phyloP scores from a whole-genome alignment of 64 coral and sea anemone genomes.

The Actinia equina region DNA sequence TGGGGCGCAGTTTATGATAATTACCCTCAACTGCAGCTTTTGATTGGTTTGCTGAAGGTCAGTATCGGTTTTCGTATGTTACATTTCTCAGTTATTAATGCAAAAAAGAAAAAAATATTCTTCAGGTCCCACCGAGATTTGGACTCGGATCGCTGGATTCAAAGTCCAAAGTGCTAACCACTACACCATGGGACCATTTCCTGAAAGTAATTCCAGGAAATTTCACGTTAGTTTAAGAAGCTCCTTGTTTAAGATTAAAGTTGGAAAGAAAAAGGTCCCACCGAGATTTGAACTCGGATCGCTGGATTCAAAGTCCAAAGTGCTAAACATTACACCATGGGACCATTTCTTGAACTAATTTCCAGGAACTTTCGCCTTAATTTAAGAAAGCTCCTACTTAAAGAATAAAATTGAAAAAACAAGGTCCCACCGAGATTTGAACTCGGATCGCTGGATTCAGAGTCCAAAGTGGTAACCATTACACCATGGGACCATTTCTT shows the following conservation, averaged over 20 bases:
- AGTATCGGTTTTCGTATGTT: not conserved
- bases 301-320: constrained; percentile 22
- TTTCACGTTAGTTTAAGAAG: not conserved
- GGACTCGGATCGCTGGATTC: constrained; percentile 7
- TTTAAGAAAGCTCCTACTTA: not conserved
- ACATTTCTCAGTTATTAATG: not conserved
- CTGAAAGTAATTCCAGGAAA: not conserved
- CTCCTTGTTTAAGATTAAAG: not conserved
- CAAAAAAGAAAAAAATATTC: not conserved
- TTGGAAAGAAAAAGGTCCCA: not conserved
- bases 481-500: constrained; percentile 33
- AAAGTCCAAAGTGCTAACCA: constrained; percentile 9
- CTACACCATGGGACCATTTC: constrained; percentile 7
- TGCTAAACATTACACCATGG: constrained; percentile 24
- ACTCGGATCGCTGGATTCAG: constrained; percentile 39
- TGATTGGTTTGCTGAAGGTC: constrained; percentile 85
- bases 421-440: constrained; percentile 40
- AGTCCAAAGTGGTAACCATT: constrained; percentile 42
- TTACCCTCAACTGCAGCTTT: constrained; percentile 70
- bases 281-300: constrained; percentile 4
- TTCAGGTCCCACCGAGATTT: not conserved
- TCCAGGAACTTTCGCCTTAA: not conserved
- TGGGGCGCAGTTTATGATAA: constrained; percentile 83
- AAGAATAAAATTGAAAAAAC: not conserved
- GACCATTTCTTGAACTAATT: not conserved